A percentile compares a stretch with the other conserved stretches of the same genome.
These are phyloP conservation scores for Lasioglossum marginatum DNA, from an alignment of 2,888 invertebrate genomes.

Conservation along the genomic window DNA sequence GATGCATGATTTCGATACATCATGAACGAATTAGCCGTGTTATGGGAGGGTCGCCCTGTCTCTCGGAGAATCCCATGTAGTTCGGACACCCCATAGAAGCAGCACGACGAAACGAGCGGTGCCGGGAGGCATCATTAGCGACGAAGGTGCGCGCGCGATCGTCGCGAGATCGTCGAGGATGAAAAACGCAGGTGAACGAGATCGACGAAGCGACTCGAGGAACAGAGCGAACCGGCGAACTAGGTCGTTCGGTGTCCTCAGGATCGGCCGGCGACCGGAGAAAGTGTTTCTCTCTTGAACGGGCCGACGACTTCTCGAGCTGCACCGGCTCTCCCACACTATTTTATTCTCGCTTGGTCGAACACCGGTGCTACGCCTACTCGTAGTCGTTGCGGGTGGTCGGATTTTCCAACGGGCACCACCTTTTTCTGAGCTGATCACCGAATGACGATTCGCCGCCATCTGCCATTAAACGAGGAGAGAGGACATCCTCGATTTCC, in stretches of 20 bases:
- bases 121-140: neutral
- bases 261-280: conserved; percentile 72
- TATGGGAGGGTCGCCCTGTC: neutral
- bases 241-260: conserved; percentile 75
- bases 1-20: no score
- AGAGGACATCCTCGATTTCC: no score
- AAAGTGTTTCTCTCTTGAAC: conserved; percentile 77
- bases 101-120: neutral
- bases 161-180: conserved; percentile 30
- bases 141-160: neutral
- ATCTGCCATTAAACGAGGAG: neutral
- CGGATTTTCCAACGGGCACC: conserved; percentile 62
- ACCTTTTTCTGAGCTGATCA: conserved; percentile 41
- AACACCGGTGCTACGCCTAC: conserved; percentile 63
- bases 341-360: conserved; percentile 65
- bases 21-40: no score
- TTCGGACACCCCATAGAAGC: neutral
- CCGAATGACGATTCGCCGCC: neutral
- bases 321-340: conserved; percentile 66
- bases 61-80: neutral
- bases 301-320: conserved; percentile 50
- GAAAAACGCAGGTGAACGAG: conserved; percentile 50
- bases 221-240: conserved; percentile 47
- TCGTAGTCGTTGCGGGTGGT: conserved; percentile 64
- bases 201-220: conserved; percentile 46